Evolutionary conservation across 2,888 invertebrate genomes (phyloP).

Genomic region (Brachylomia viminalis): DNA sequence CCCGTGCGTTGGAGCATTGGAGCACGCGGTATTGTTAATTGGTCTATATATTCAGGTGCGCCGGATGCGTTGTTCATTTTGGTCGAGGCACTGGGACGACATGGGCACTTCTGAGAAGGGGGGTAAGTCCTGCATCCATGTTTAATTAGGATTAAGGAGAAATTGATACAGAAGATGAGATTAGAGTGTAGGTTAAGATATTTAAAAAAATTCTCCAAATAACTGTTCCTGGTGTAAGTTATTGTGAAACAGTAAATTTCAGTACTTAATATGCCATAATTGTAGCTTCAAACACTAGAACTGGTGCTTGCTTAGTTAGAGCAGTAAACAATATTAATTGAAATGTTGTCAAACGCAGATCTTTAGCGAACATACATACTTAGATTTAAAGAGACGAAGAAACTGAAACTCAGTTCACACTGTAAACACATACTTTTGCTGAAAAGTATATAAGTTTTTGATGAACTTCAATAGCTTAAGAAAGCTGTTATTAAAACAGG

Average conservation of each 20-base stretch:
- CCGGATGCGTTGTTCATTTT: slow-evolving; percentile 72
- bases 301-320: not conserved
- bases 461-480: not conserved
- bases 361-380: not conserved
- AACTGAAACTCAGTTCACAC: not conserved
- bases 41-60: slow-evolving; percentile 78
- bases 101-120: slow-evolving; percentile 74
- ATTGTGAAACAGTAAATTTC: not conserved
- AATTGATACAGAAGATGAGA: not conserved
- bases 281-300: not conserved
- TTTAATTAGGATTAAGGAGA: slow-evolving; percentile 4
- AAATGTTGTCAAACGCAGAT: not conserved
- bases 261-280: not conserved
- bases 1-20: slow-evolving; percentile 76
- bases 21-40: slow-evolving; percentile 75
- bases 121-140: slow-evolving; percentile 66
- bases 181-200: no score
- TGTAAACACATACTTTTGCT: no score
- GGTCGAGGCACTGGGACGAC: slow-evolving; percentile 68
- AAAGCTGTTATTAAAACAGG: not conserved
- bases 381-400: not conserved
- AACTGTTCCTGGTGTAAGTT: not conserved
- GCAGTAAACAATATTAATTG: not conserved
- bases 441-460: not conserved
- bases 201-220: not conserved